Percentiles rank a stretch among this genome's conserved stretches.
These are phyloP conservation scores for Drosophila mimica DNA, from an alignment of 2,888 invertebrate genomes.

Conservation along the genomic window DNA sequence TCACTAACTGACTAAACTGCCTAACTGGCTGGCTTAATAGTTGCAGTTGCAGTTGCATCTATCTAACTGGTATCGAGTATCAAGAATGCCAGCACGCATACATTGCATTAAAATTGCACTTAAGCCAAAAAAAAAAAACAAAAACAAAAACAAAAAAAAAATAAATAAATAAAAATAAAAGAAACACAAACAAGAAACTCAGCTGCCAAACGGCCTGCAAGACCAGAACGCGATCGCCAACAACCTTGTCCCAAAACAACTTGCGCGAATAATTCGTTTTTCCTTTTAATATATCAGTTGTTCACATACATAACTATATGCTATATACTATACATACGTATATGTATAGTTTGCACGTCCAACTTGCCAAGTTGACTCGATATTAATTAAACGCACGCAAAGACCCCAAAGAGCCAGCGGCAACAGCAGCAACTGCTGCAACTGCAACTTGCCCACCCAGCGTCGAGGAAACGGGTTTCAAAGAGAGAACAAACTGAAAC, in stretches of 20 bases:
- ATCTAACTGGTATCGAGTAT: constrained; percentile 48
- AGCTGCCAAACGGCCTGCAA: constrained; percentile 39
- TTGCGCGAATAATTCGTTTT: constrained; percentile 63
- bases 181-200: constrained; percentile 33
- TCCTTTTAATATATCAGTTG: constrained; percentile 57
- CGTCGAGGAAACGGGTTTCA: constrained; percentile 57
- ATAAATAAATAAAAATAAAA: constrained; percentile 36
- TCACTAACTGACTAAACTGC: constrained; percentile 28
- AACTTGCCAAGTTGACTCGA: constrained; percentile 52
- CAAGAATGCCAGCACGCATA: constrained; percentile 62
- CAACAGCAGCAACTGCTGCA: constrained; percentile 27
- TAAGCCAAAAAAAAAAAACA: constrained; percentile 39
- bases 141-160: constrained; percentile 10
- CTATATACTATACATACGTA: constrained; percentile 21
- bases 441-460: constrained; percentile 53
- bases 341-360: constrained; percentile 30
- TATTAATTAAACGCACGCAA: constrained; percentile 78
- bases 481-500: constrained; percentile 31
- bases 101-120: constrained; percentile 56
- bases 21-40: constrained; percentile 28
- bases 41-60: constrained; percentile 44
- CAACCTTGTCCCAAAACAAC: constrained; percentile 80
- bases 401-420: constrained; percentile 56
- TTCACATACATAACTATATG: constrained; percentile 21
- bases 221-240: constrained; percentile 59